These are phyloP conservation scores for Platysteira castanea DNA, from an alignment of 2,113 vertebrate species.

Conservation along the genomic window DNA sequence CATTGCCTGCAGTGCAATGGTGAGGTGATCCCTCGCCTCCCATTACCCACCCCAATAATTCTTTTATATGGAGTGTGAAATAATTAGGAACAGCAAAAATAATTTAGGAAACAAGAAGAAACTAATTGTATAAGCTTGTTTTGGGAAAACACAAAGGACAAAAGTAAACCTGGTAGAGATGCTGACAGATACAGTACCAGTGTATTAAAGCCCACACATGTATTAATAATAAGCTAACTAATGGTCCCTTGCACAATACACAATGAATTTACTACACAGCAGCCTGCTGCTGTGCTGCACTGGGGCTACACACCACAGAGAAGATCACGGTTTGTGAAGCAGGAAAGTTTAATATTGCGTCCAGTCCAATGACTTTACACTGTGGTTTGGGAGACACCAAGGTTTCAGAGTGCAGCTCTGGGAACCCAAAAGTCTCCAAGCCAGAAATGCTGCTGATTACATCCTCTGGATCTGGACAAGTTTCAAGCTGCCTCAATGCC, in stretches of 20 bases:
- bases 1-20: constrained; percentile 41
- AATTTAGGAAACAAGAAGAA: constrained; percentile 81
- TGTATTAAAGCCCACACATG: constrained; percentile 49
- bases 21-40: constrained; percentile 67
- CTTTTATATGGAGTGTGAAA: constrained; percentile 83
- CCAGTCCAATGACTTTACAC: not conserved
- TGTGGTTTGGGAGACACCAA: not conserved
- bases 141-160: constrained; percentile 72
- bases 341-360: constrained; percentile 6
- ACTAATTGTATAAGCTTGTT: constrained; percentile 77
- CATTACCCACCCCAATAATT: constrained; percentile 79
- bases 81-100: constrained; percentile 80
- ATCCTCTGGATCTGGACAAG: not conserved
- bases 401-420: not conserved
- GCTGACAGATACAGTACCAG: constrained; percentile 39
- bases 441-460: not conserved
- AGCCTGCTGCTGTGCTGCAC: not conserved
- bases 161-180: constrained; percentile 46
- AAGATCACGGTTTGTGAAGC: not conserved
- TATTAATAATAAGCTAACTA: constrained; percentile 56
- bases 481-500: not conserved
- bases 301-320: not conserved
- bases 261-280: constrained; percentile 41
- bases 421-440: not conserved
- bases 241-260: constrained; percentile 32